Conservation (phyloP, 2,113 vertebrate species). For the Etheostoma spectabile region DNA sequence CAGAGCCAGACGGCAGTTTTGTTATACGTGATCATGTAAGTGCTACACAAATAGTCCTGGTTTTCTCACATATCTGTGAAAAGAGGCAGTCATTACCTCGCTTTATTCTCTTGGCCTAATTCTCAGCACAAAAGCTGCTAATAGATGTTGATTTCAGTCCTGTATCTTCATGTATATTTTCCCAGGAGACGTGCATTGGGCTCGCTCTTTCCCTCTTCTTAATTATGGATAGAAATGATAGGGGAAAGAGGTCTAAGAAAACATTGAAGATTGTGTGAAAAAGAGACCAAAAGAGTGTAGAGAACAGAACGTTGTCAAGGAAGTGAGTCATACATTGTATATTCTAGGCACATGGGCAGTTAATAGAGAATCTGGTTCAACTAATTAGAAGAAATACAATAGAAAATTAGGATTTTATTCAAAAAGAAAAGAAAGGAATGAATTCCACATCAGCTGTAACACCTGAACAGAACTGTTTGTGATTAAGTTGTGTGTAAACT, state of each 20-base stretch:
- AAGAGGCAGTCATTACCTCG: background rate
- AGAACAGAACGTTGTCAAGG: background rate
- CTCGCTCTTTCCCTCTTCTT: background rate
- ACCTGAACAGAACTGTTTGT: too few species aligned
- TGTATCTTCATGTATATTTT: constrained; percentile 38
- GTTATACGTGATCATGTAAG: background rate
- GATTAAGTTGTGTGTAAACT: too few species aligned
- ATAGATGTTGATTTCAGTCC: constrained; percentile 26
- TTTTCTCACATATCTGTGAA: constrained; percentile 24
- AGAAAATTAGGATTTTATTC: background rate
- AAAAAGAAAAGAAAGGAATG: too few species aligned
- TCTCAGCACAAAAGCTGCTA: constrained; percentile 30
- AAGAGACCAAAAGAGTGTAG: background rate
- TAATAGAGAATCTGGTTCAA: too few species aligned
- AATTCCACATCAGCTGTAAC: background rate
- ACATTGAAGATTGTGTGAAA: background rate
- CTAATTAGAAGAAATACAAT: background rate
- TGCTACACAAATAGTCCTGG: background rate
- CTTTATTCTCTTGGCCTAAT: constrained; percentile 31
- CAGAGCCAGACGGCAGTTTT: background rate
- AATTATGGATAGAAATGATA: constrained; percentile 32
- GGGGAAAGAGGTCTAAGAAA: background rate
- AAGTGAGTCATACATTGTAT: constrained; percentile 29
- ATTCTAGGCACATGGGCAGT: background rate
- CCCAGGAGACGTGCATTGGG: constrained; percentile 12